Evolutionary conservation across 2,113 vertebrate species (phyloP), one percentile per base, ranked within the genome.

Genomic region (Xerus inauris): DNA sequence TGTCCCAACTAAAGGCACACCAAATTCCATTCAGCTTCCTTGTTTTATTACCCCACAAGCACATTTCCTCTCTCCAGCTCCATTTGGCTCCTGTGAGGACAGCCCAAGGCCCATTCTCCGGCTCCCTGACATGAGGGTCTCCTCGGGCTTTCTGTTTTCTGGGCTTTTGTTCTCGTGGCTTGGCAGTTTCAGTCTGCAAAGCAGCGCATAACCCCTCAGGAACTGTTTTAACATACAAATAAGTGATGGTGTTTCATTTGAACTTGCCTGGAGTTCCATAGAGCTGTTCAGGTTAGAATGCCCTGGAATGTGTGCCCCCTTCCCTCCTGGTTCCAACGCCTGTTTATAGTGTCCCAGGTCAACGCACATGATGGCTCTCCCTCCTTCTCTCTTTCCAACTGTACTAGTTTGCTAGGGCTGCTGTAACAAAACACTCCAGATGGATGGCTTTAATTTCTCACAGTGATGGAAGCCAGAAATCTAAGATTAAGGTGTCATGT

Each of bases 31-130:
- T 38, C 19, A 8, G 17, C 73, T 65, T 42, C 28, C 64, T 47
- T 47, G 32, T 24, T 35, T 35, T 45, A 5, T 8, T 4, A 20
- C 35, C 17, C 5, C 47, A 6, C 0, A 62, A 45, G 76, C 24
- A 8, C 82, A 1, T 0, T n/a, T 47, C 1, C n/a, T 7, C 5
- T 77, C 32, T 2, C 64, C 26, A 16, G 30, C 17, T 47, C 9
- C 3, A 5, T 19, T 28, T 13, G 22, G 5, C 86, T 8, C 3
- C 71, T 12, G n/a, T 42, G 4, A 19, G 62, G 47, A 24, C 7
- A 7, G 72, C 72, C 49, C 14, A 1, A 11, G 4, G 0, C 4
- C 6, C 8, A 1, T 0, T 2, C 38, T 26, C 4, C 30, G 0
- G 0, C 69, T 10, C 9, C 19, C 40, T 1, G 8, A 0, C 8